phyloP scores from a whole-genome alignment of 2,797 vertebrate species.

The Heliangelus exortis region DNA sequence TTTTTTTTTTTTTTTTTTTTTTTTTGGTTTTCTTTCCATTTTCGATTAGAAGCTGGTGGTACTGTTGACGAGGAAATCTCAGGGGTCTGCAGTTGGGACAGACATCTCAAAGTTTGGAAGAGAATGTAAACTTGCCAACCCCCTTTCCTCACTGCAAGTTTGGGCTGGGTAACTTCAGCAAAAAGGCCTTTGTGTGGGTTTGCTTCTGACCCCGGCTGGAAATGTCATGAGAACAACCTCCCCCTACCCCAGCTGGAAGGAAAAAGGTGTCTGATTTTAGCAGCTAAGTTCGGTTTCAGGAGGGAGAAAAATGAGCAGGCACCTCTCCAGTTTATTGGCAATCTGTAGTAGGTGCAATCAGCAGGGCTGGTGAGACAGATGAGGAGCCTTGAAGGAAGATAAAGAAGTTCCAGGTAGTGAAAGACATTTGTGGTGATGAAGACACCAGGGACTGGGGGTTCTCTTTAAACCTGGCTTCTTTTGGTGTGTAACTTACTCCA shows the following conservation, averaged over 20 bases:
- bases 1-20: not conserved
- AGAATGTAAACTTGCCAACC: not conserved
- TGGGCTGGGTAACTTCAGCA: not conserved
- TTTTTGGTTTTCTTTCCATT: accelerated
- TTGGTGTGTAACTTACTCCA: accelerated
- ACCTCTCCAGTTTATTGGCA: not conserved
- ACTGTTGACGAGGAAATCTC: accelerated
- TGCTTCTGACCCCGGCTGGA: not conserved
- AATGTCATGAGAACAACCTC: not conserved
- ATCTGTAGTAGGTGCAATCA: not conserved
- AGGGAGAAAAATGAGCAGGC: not conserved
- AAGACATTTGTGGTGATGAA: not conserved
- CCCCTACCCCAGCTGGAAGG: not conserved
- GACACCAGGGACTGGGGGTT: not conserved
- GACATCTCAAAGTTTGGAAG: not conserved
- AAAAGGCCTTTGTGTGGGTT: slow-evolving; percentile 4
- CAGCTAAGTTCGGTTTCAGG: not conserved
- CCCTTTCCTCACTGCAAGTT: accelerated
- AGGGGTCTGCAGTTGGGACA: not conserved
- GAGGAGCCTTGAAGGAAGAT: accelerated
- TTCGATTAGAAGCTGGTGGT: not conserved
- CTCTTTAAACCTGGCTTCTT: not conserved
- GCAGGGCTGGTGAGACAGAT: not conserved
- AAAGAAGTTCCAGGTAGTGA: not conserved
- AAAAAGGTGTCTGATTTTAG: not conserved